These are phyloP conservation scores for Monomorium pharaonis DNA, from an alignment of 1,140 invertebrate genomes.

Conservation along the genomic window DNA sequence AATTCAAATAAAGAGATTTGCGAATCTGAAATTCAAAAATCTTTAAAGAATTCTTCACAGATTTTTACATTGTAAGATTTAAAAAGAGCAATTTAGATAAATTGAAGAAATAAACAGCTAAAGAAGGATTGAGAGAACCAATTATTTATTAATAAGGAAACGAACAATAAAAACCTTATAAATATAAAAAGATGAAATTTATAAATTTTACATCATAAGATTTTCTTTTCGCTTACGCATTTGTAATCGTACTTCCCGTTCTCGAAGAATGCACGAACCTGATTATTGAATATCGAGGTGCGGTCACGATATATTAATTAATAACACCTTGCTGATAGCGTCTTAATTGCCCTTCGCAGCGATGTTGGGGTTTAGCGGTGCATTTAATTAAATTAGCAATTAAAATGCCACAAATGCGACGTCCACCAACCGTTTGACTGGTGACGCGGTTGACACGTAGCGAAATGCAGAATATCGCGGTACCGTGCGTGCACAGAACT, in stretches of 20 bases:
- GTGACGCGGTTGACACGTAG: constrained; percentile 41
- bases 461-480: constrained; percentile 16
- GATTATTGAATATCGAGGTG: constrained; percentile 41
- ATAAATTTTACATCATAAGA: background rate
- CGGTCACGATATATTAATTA: constrained; percentile 78
- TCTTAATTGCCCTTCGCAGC: constrained; percentile 76
- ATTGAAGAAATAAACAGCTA: background rate
- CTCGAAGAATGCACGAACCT: constrained; percentile 13
- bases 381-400: constrained; percentile 83
- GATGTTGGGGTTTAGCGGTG: constrained; percentile 36
- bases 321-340: constrained; percentile 78
- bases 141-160: background rate
- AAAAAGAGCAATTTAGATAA: background rate
- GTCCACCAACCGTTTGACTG: background rate
- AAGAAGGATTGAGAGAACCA: background rate
- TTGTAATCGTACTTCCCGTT: constrained; percentile 5
- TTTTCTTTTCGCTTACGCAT: background rate
- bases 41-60: background rate
- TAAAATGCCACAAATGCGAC: constrained; percentile 75
- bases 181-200: background rate
- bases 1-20: background rate
- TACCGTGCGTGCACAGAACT: constrained; percentile 2
- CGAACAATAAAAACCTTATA: background rate
- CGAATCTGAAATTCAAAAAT: background rate
- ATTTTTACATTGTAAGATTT: background rate